These are phyloP conservation scores for Drosophila fulvimacula DNA, from an alignment of 2,888 invertebrate genomes.

Conservation along the genomic window DNA sequence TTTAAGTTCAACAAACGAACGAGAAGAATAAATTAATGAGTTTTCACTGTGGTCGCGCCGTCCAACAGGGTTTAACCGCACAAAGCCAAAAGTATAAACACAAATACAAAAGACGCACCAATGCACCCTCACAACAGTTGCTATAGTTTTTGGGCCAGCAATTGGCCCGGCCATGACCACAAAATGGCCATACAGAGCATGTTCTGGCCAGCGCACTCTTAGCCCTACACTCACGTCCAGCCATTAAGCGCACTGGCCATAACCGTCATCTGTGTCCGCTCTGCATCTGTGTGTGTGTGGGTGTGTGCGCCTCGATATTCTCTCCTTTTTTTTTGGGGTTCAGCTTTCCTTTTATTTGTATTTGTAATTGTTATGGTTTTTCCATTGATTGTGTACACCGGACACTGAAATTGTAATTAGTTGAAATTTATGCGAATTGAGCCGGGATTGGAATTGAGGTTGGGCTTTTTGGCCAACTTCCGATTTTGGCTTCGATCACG, in stretches of 20 bases:
- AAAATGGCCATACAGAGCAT: conserved; percentile 50
- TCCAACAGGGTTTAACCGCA: conserved; percentile 64
- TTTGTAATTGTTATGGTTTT: conserved; percentile 75
- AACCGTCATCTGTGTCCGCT: conserved; percentile 70
- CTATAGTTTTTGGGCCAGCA: conserved; percentile 12
- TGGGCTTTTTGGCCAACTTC: conserved; percentile 32
- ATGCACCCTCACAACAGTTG: conserved; percentile 41
- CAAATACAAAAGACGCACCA: conserved; percentile 49
- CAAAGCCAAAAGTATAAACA: conserved; percentile 72
- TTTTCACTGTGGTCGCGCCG: conserved; percentile 76
- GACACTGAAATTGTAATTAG: conserved; percentile 79
- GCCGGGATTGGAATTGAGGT: conserved; percentile 15
- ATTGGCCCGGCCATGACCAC: conserved; percentile 58
- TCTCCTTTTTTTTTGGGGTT: conserved; percentile 20
- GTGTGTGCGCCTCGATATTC: conserved; percentile 18
- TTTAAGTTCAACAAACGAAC: conserved; percentile 80
- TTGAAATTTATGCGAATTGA: conserved; percentile 70
- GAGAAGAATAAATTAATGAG: conserved; percentile 83
- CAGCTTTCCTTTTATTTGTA: conserved; percentile 55
- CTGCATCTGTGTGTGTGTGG: conserved; percentile 15
- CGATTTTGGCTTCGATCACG: conserved; percentile 64
- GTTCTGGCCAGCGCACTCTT: conserved; percentile 27
- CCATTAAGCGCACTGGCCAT: conserved; percentile 67
- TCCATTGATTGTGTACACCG: conserved; percentile 64
- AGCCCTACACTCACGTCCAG: conserved; percentile 45